Evolutionary conservation across 1,140 invertebrate species (phyloP).

Genomic region (Drosophila lini): DNA sequence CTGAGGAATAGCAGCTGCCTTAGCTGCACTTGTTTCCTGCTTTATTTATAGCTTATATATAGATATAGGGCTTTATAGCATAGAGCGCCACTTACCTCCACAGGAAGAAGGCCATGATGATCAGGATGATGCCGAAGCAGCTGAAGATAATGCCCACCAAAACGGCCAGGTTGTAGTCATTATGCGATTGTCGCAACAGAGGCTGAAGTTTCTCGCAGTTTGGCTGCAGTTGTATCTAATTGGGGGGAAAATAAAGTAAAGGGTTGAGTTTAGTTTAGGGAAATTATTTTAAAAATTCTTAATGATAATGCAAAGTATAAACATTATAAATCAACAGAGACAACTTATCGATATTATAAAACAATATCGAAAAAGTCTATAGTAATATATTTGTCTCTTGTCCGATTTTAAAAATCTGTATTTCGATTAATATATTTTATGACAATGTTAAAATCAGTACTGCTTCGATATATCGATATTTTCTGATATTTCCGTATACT

Average conservation of each 20-base stretch:
- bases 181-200: conserved; percentile 85
- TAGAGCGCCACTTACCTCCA: conserved; percentile 89
- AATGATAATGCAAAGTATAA: background rate
- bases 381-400: too few relatives aligned
- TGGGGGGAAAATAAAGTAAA: conserved; percentile 1
- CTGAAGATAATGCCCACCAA: conserved; percentile 90
- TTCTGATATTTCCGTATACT: background rate
- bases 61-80: background rate
- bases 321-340: too few relatives aligned
- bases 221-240: conserved; percentile 85
- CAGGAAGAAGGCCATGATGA: conserved; percentile 89
- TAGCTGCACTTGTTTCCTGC: conserved; percentile 36
- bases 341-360: too few relatives aligned
- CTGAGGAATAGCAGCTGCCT: conserved; percentile 38
- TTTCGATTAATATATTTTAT: too few relatives aligned
- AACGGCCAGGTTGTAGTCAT: conserved; percentile 89
- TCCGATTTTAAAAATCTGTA: too few relatives aligned
- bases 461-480: background rate
- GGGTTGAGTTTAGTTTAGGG: background rate
- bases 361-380: background rate
- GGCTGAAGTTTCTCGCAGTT: conserved; percentile 89
- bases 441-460: too few relatives aligned
- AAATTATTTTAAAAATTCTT: background rate
- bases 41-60: background rate
- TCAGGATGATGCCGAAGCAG: conserved; percentile 89